Base-by-base conservation (phyloP, 1,140 invertebrate species). In the Macrosteles quadrilineatus region DNA sequence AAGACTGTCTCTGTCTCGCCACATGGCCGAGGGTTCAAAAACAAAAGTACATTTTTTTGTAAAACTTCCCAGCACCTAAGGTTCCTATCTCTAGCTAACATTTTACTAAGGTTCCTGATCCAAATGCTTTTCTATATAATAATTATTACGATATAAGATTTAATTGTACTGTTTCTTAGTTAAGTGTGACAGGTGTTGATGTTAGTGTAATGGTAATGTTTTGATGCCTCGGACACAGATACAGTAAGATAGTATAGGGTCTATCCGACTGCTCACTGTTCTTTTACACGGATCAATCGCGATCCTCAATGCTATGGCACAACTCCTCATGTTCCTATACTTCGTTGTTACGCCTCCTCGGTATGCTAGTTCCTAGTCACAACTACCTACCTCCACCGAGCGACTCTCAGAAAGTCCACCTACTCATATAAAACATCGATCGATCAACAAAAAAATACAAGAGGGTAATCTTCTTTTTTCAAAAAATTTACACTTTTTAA, bases 21-120 rank as follows among this genome's bases (percentile, higher is more conserved):
- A 6, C 47, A 9, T 40, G 6, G 21, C 3, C 47, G 19, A 66
- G 63, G 32, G 63, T 66, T 66, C 36, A 64, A 40, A 40, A 43
- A 43, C 32, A 43, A 40, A 62, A 69, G 68, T 68, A 68, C 59
- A 68, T 72, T 68, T 68, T 70, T 72, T 72, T 43, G 23, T 50
- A 63, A 69, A 45, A 45, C 19, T 45, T 79, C 78, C 79, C 79
- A 79, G 78, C 76, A 77, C 75, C 77, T 75, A 81, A 79, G 79
- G 79, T 80, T 81, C 79, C 79, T 80, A 80, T 79, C 76, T 75
- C 75, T 79, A 80, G 79, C 77, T 80, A 79, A 80, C 78, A 76
- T 69, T 59, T 77, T 76, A 78, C 76, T 79, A 80, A 79, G 78
- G 79, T 81, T 81, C 79, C 79, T 81, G 78, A 80, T 79, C 73